Base-by-base conservation (phyloP, 2,113 vertebrate species). In the Lepisosteus oculatus region DNA sequence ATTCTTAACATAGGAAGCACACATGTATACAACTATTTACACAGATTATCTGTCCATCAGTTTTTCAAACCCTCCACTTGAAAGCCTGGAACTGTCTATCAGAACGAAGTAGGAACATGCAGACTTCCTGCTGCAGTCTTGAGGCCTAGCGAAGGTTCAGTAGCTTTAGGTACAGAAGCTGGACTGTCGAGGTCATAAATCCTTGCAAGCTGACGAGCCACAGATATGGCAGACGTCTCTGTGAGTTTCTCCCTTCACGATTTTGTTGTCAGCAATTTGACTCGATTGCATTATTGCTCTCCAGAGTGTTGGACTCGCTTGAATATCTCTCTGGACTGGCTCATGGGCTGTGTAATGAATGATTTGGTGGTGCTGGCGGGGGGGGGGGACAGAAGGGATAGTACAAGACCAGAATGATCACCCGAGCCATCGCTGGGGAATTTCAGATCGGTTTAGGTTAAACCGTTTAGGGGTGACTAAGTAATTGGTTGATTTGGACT, bases 401-500 rank as follows among this genome's bases (percentile, higher is more conserved):
- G 56, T 76, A 76, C 57, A 69, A 79, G 75, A 72, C 63, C 56
- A 51, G 47, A 51, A 63, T 76, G 67, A 71, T 81, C 76, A 63
- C 61, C 14, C 8, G 29, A 70, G 47, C 61, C 68, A 17, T 67
- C 71, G 61, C 85, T 85, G 82, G 80, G 78, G 77, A 81, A 74
- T 77, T 81, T 86, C 83, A 84, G 2, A 59, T 72, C 72, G 72
- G 79, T 80, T 83, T 74, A 67, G 69, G 59, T 74, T 72, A n/a
- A 3, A 55, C 69, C 72, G 74, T 83, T 86, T 84, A 80, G 83
- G 88, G 90, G 84, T 80, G 83, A 80, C 69, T 87, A 88, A 88
- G 86, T 90, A 91, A 91, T 87, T 89, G 87, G 71, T 76, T 85
- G 74, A 80, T 81, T 88, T 88, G 83, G 82, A 79, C 74, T 74